Conservation (phyloP, 2,797 vertebrate genomes). For the Arrhamphus sclerolepis region DNA sequence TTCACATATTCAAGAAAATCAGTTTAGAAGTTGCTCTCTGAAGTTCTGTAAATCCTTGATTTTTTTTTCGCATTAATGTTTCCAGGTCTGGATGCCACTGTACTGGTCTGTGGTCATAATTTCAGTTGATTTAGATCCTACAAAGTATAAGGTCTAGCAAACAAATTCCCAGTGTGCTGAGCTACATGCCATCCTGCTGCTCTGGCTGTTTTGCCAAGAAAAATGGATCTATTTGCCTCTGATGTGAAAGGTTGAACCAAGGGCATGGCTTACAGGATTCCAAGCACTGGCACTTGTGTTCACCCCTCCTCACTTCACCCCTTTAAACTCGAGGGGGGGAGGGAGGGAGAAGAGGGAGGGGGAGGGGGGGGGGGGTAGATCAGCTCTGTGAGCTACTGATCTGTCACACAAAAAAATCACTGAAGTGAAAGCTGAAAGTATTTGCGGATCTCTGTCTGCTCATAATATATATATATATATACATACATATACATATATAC, state of each 20-base stretch:
- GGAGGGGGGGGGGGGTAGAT: slow-evolving; percentile 47
- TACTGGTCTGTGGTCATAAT: no score
- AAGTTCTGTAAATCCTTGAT: no score
- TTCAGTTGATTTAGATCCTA: no score
- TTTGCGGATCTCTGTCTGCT: slow-evolving; percentile 32
- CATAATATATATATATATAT: no score
- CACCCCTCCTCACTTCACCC: slow-evolving; percentile 18
- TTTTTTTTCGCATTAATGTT: no score
- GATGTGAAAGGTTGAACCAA: slow-evolving; percentile 36
- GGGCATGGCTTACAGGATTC: slow-evolving; percentile 35
- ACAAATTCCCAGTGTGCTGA: neutral
- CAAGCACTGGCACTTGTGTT: slow-evolving; percentile 8
- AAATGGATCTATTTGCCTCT: slow-evolving; percentile 22
- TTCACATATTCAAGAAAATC: no score
- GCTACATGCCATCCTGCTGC: neutral
- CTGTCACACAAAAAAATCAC: slow-evolving; percentile 65
- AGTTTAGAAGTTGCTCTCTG: no score
- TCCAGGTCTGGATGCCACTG: no score
- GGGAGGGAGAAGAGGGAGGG: no score
- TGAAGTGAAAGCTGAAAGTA: slow-evolving; percentile 59
- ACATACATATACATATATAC: no score
- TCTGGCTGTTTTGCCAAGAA: neutral
- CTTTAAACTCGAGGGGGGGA: slow-evolving; percentile 43
- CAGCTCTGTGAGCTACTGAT: slow-evolving; percentile 47
- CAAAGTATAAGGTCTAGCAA: neutral